phyloP scores from a whole-genome alignment of 35 echinoderm and acorn worm species.

The Ophioderma brevispina region DNA sequence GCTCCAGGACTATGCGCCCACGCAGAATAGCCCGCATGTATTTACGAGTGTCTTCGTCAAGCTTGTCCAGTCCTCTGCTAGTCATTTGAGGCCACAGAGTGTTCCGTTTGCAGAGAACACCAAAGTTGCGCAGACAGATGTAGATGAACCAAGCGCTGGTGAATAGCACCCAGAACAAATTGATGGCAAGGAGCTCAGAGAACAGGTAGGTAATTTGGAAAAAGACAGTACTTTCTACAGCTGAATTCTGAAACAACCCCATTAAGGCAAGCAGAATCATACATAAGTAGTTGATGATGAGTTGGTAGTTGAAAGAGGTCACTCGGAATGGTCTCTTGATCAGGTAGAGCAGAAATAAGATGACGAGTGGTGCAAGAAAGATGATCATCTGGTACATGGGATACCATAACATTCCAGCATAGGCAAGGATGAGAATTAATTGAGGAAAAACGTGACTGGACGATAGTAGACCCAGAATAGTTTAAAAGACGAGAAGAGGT shows the following conservation, averaged over 20 bases:
- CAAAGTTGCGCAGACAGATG: slow-evolving; percentile 67
- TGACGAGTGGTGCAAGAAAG: slow-evolving; percentile 49
- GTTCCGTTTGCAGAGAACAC: slow-evolving; percentile 59
- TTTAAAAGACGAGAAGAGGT: slow-evolving; percentile 91
- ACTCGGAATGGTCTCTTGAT: slow-evolving; percentile 90
- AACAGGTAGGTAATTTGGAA: slow-evolving; percentile 67
- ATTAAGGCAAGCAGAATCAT: slow-evolving; percentile 65
- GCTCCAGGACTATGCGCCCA: slow-evolving; percentile 86
- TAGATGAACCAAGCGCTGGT: slow-evolving; percentile 81
- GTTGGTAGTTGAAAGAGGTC: slow-evolving; percentile 80
- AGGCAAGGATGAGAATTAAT: slow-evolving; percentile 70
- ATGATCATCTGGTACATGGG: slow-evolving; percentile 71
- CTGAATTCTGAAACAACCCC: slow-evolving; percentile 84
- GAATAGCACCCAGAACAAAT: slow-evolving; percentile 68
- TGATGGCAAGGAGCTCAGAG: slow-evolving; percentile 71
- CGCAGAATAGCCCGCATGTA: slow-evolving; percentile 84
- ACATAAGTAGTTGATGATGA: slow-evolving; percentile 71
- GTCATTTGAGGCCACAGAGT: slow-evolving; percentile 90
- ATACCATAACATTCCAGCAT: slow-evolving; percentile 71
- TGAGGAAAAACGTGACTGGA: slow-evolving; percentile 85
- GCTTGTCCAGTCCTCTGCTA: slow-evolving; percentile 53
- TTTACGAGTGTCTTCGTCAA: slow-evolving; percentile 79
- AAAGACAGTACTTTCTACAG: slow-evolving; percentile 67
- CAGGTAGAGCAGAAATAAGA: slow-evolving; percentile 66
- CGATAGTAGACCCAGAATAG: slow-evolving; percentile 95